Base-by-base conservation (phyloP, 2,888 invertebrate genomes). In the Caenorhabditis zanzibari region DNA sequence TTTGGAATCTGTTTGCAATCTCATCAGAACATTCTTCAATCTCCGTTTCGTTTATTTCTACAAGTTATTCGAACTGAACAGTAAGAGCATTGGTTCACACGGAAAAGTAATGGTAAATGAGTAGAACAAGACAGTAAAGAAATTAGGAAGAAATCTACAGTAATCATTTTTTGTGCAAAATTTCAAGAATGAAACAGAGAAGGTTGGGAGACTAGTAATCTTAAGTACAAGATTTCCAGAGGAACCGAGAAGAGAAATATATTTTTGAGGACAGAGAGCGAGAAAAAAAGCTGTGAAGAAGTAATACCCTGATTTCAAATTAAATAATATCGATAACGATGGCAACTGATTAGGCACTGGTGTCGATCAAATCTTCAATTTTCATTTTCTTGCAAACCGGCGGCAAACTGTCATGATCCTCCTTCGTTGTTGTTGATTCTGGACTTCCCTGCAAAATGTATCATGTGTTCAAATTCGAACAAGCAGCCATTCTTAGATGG, bases 301-400 rank as follows among this genome's bases (percentile, higher is more conserved):
- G 71, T 9, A 19, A 38, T 72, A 80, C 80, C 80, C 80, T 80
- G 80, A 72, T 41, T 35, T 38, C 2, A 38, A 38, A 38, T n/a
- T n/a, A 10, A 38, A 38, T 10, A 38, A 12, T 38, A 12, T 38
- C 38, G 10, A 38, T 38, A 54, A 14, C 14, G 28, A 75, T 56
- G 66, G 58, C 32, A 66, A 58, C 9, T 28, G 56, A 58, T 80
- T 58, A 73, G 58, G 54, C 49, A 26, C 54, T 56, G 9, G 72
- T 72, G 56, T 80, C 80, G 28, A 73, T 73, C n/a, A 80, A 28
- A 38, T 72, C 47, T 35, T 80, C 80, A 38, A 82, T 63, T 24
- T 82, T 82, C 73, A 82, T 82, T 41, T 82, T 82, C 66, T 82
- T 82, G 58, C 66, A 72, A 32, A 63, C 58, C 35, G 82, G 68